Percentiles rank a stretch among this genome's conserved stretches.
phyloP scores from a whole-genome alignment of 2,888 invertebrate genomes.

The Dyspetes luteomarginatus region DNA sequence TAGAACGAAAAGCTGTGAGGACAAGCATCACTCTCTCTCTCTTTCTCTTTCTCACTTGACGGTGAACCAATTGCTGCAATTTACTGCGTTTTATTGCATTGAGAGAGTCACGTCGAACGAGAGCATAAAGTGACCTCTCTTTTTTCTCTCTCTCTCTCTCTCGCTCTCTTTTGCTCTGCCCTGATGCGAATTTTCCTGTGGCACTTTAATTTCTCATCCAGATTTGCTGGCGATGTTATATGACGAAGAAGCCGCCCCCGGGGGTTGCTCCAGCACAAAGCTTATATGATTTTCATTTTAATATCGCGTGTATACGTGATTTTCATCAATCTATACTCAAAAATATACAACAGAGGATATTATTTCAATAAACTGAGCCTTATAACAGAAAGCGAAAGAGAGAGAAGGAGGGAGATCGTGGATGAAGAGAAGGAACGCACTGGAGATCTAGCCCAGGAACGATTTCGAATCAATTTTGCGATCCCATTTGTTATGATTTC shows the following conservation, averaged over 20 bases:
- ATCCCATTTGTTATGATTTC: slow-evolving; percentile 56
- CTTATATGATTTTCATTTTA: slow-evolving; percentile 28
- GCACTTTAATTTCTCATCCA: slow-evolving; percentile 30
- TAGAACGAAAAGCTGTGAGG: slow-evolving; percentile 21
- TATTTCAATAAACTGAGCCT: slow-evolving; percentile 8
- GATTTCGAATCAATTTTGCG: slow-evolving; percentile 41
- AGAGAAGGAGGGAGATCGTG: not conserved
- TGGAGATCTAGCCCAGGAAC: not conserved
- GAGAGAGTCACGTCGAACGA: not conserved
- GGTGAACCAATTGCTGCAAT: slow-evolving; percentile 32
- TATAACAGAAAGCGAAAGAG: not conserved
- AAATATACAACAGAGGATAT: not conserved
- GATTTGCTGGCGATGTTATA: not conserved
- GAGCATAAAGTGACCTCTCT: not conserved
- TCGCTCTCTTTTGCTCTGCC: not conserved
- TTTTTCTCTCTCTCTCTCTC: not conserved
- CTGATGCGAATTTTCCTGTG: not conserved
- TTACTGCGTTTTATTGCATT: slow-evolving; percentile 32
- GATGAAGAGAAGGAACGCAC: not conserved
- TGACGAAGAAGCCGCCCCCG: not conserved
- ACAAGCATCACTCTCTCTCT: not conserved
- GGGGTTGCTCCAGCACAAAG: not conserved
- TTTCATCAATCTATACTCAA: slow-evolving; percentile 15
- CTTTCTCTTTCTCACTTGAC: not conserved
- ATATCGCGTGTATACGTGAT: slow-evolving; percentile 25